These are phyloP conservation scores for Eulemur coronatus DNA, from an alignment of 2,797 vertebrate genomes.

Conservation along the genomic window DNA sequence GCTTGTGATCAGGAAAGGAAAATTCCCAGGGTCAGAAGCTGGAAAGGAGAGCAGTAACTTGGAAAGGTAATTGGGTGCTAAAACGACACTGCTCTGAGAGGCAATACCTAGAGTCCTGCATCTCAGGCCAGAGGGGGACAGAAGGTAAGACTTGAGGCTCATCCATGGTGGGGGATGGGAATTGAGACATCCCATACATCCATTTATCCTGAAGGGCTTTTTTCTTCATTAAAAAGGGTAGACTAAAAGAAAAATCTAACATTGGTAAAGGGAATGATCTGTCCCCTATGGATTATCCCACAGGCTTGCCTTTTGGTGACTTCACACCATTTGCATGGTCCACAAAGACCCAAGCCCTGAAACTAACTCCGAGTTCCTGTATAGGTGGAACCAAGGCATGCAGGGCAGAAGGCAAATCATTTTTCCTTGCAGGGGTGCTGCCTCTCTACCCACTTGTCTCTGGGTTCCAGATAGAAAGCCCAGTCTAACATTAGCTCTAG, in stretches of 20 bases:
- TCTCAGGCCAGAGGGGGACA: neutral
- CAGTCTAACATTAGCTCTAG: neutral
- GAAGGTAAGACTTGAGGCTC: neutral
- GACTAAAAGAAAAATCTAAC: neutral
- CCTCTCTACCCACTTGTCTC: neutral
- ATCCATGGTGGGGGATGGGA: neutral
- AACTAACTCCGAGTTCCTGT: neutral
- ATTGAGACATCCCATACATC: neutral
- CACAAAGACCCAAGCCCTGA: neutral
- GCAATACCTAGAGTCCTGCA: neutral
- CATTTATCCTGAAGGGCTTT: neutral
- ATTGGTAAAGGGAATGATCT: neutral
- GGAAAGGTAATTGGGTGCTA: neutral
- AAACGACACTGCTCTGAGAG: neutral
- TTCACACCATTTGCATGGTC: neutral
- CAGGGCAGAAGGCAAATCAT: neutral
- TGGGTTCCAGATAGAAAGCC: neutral
- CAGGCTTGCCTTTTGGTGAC: neutral
- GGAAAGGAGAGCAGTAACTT: neutral
- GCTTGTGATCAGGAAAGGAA: slow-evolving; percentile 18
- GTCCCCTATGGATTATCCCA: neutral
- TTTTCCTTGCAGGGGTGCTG: neutral
- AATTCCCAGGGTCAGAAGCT: neutral
- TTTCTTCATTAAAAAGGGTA: neutral
- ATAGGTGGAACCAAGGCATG: neutral